Percentiles rank a stretch among this genome's conserved stretches.
These are phyloP conservation scores for Pleuronectes platessa DNA, from an alignment of 2,113 vertebrate genomes.

Conservation along the genomic window DNA sequence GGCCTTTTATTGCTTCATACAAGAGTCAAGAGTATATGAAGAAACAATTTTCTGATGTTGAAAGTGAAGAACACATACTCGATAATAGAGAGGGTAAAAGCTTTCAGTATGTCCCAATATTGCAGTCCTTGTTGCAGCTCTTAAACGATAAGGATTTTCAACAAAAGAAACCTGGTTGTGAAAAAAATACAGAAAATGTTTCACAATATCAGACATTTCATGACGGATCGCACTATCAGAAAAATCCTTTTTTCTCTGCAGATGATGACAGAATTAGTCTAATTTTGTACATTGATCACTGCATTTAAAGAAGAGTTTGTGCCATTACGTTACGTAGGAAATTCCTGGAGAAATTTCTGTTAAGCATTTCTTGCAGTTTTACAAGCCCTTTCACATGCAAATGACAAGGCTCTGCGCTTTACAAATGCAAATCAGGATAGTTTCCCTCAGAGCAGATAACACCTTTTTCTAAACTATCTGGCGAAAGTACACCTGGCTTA, in stretches of 20 bases:
- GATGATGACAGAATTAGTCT: background rate
- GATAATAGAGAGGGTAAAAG: background rate
- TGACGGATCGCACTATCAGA: background rate
- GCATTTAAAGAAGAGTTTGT: too few relatives aligned
- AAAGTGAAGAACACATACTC: slow-evolving; percentile 8
- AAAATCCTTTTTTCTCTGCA: background rate
- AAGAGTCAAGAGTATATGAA: slow-evolving; percentile 17
- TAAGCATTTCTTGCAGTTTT: too few relatives aligned
- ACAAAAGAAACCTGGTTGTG: background rate
- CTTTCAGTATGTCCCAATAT: slow-evolving; percentile 12
- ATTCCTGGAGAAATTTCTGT: too few relatives aligned
- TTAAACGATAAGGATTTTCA: background rate
- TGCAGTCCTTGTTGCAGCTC: background rate
- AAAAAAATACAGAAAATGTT: background rate
- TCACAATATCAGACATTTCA: background rate
- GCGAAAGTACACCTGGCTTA: too few relatives aligned
- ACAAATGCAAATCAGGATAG: too few relatives aligned
- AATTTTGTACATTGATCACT: background rate
- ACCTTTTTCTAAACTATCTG: too few relatives aligned
- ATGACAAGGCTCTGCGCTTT: too few relatives aligned
- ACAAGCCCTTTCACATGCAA: too few relatives aligned
- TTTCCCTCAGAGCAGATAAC: too few relatives aligned
- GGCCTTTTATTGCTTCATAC: background rate
- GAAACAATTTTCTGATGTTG: slow-evolving; percentile 17
- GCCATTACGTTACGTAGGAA: too few relatives aligned